These are phyloP conservation scores for Hermetia illucens DNA, from an alignment of 1,140 invertebrate genomes.

Conservation along the genomic window DNA sequence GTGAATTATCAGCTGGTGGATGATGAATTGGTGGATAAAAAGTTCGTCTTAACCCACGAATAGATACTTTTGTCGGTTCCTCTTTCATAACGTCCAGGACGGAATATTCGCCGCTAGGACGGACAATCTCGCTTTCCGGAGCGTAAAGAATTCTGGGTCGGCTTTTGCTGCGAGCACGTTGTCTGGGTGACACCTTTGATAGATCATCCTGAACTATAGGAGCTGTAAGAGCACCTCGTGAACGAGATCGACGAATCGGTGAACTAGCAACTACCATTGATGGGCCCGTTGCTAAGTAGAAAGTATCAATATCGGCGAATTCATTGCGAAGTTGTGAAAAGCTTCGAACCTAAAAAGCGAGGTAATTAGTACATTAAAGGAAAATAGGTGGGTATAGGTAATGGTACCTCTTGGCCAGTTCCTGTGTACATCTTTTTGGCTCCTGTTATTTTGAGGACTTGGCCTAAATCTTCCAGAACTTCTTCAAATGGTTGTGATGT, in stretches of 20 bases:
- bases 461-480: slow-evolving; percentile 81
- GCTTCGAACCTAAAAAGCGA: slow-evolving; percentile 51
- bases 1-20: slow-evolving; percentile 62
- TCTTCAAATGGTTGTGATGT: slow-evolving; percentile 90
- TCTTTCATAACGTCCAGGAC: slow-evolving; percentile 69
- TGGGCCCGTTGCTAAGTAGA: slow-evolving; percentile 58
- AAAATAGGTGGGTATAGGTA: not conserved
- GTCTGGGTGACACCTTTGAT: slow-evolving; percentile 28
- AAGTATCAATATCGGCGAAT: slow-evolving; percentile 80
- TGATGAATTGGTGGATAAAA: slow-evolving; percentile 78
- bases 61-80: slow-evolving; percentile 67
- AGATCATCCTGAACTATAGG: slow-evolving; percentile 38
- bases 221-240: slow-evolving; percentile 35
- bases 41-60: slow-evolving; percentile 66
- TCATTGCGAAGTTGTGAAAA: slow-evolving; percentile 85
- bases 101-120: slow-evolving; percentile 53
- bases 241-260: slow-evolving; percentile 52
- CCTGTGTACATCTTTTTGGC: slow-evolving; percentile 82
- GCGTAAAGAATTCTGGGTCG: slow-evolving; percentile 62
- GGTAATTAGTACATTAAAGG: slow-evolving; percentile 22
- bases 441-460: slow-evolving; percentile 81
- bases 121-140: slow-evolving; percentile 60
- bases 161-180: slow-evolving; percentile 65
- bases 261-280: slow-evolving; percentile 37
- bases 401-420: slow-evolving; percentile 69